Percentiles rank a stretch among this genome's conserved stretches.
Evolutionary conservation across 2,113 vertebrate genomes (phyloP).

Genomic region (Ictidomys tridecemlineatus): DNA sequence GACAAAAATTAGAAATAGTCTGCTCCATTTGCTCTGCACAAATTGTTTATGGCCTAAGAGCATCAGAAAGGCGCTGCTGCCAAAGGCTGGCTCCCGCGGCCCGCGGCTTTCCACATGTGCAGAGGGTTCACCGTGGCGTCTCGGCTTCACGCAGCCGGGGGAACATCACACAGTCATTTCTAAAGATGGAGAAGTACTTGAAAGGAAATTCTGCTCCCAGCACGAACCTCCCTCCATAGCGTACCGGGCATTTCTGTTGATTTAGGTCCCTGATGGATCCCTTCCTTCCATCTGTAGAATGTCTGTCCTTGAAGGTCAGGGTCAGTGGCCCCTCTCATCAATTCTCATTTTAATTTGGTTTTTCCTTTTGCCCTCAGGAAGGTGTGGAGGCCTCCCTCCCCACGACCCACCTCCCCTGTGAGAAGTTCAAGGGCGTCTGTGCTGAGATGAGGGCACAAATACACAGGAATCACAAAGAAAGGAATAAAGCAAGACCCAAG

Average conservation of each 20-base stretch:
- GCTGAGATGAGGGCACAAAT: not conserved
- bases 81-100: not conserved
- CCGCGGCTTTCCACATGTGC: not conserved
- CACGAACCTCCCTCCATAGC: not conserved
- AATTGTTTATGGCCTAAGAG: not conserved
- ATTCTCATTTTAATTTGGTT: not conserved
- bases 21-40: not conserved
- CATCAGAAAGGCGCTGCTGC: not conserved
- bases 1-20: slow-evolving; percentile 21
- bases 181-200: slow-evolving; percentile 13
- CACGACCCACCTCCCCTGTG: too few species aligned
- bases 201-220: not conserved
- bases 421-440: not conserved
- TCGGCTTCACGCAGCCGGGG: not conserved
- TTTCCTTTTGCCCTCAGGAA: not conserved
- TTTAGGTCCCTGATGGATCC: not conserved
- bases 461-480: not conserved
- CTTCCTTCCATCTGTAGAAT: not conserved
- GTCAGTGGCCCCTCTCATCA: not conserved
- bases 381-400: not conserved
- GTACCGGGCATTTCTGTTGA: not conserved
- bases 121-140: fast-evolving
- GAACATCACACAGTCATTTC: not conserved
- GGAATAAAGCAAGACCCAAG: not conserved
- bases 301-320: not conserved